Evolutionary conservation across 2,113 vertebrate genomes (phyloP).

Genomic region (Colaptes auratus): DNA sequence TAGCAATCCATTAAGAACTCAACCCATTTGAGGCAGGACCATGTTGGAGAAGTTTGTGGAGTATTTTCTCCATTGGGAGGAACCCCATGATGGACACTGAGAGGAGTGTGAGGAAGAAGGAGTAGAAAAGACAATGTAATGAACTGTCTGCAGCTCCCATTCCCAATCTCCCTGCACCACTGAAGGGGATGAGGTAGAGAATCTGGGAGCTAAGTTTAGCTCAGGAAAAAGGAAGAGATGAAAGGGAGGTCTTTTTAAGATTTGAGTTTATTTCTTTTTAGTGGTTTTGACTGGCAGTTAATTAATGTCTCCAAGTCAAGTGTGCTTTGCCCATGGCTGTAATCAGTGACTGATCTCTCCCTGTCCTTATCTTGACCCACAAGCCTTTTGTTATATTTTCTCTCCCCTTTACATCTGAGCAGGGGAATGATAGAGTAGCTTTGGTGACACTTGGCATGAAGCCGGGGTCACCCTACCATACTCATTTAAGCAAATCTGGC

Average conservation of each 20-base stretch:
- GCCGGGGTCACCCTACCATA: background rate
- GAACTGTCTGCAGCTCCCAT: background rate
- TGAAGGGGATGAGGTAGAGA: background rate
- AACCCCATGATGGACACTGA: too few species aligned
- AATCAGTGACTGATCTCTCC: background rate
- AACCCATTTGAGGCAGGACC: too few species aligned
- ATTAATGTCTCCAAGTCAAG: background rate
- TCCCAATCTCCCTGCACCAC: rapidly evolving
- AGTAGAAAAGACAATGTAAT: background rate
- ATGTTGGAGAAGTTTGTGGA: background rate
- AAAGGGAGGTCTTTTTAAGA: background rate
- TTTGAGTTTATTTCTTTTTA: background rate
- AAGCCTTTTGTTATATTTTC: background rate
- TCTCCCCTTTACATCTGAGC: background rate
- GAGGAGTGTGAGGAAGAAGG: background rate
- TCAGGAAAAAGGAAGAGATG: background rate
- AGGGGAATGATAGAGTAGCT: background rate
- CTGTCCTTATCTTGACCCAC: background rate
- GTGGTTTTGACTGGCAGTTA: background rate
- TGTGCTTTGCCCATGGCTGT: background rate
- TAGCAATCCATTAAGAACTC: background rate
- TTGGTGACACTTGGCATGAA: background rate
- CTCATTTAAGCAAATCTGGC: background rate
- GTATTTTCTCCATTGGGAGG: background rate
- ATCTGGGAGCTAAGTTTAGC: background rate